Base-by-base conservation (phyloP, 2,888 invertebrate genomes). In the Cephus rjabovi region DNA sequence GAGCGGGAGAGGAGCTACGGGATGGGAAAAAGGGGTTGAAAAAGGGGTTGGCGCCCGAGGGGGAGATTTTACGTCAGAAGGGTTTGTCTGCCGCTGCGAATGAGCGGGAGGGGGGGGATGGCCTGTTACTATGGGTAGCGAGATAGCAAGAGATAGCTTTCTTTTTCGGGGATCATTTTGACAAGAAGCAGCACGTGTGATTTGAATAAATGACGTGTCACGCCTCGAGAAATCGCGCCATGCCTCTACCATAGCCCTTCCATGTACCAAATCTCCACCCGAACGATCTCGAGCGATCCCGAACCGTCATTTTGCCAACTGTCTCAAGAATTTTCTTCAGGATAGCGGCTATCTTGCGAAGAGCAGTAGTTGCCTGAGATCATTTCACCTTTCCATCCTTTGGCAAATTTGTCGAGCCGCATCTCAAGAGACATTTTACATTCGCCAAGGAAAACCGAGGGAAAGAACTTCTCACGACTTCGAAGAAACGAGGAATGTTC, bases 171-270 rank as follows among this genome's bases (percentile, higher is more conserved):
- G 80, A 80, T 79, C 82, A 79, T 84, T 85, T 82, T 83, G 77
- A 85, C 80, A 78, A 80, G 79, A 75, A 81, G 80, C 79, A 76
- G 81, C 82, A 80, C 82, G 83, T 85, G 83, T 84, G 86, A 88
- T 88, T 88, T 86, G 86, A 88, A 89, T 89, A 89, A 88, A 88
- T 88, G 85, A 85, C 77, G 77, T 77, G 77, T 77, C 77, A 75
- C 35, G 74, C 34, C 12, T 31, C 71, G 23, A 56, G 23, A 56
- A 56, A 56, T 56, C 56, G 56, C 2, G 23, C 23, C 23, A 1
- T 9, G 23, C 56, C 56, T 56, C 9, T 56, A 23, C 23, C 56
- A 56, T 1, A 9, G 23, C 9, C 56, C 2, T 56, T 56, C 56
- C 23, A 23, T 23, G 23, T 9, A 56, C 56, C 23, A 15, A 56